Evolutionary conservation across 2,797 vertebrate species (phyloP).

Genomic region (Anniella stebbinsi): DNA sequence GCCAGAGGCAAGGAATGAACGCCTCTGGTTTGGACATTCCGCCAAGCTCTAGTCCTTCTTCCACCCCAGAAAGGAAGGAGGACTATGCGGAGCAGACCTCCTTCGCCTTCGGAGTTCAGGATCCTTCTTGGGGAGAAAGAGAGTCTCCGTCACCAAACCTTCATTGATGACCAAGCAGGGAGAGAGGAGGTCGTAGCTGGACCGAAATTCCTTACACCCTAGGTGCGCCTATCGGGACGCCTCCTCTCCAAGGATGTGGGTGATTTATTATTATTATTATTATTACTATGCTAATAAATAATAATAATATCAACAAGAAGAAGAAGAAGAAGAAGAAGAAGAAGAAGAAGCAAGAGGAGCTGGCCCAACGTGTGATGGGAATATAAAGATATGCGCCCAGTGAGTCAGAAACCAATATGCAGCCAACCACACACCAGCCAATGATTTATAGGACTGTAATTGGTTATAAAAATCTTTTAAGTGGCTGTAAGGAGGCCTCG

Average conservation of each 20-base stretch:
- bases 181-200: too few relatives aligned
- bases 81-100: too few relatives aligned
- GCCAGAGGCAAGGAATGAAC: too few relatives aligned
- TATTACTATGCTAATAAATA: too few relatives aligned
- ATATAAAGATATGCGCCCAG: slow-evolving; percentile 59
- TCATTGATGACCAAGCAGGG: slow-evolving; percentile 50
- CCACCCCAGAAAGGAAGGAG: too few relatives aligned
- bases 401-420: slow-evolving; percentile 71
- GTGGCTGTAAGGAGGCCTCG: slow-evolving; percentile 66
- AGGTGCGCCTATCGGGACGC: too few relatives aligned
- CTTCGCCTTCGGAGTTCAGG: neutral
- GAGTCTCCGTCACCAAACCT: slow-evolving; percentile 45
- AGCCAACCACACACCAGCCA: slow-evolving; percentile 64
- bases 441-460: slow-evolving; percentile 80
- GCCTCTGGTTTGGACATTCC: too few relatives aligned
- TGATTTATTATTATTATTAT: too few relatives aligned
- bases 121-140: slow-evolving; percentile 28
- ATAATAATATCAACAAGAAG: too few relatives aligned
- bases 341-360: neutral
- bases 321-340: too few relatives aligned
- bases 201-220: too few relatives aligned
- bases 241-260: neutral
- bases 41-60: too few relatives aligned
- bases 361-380: neutral
- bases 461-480: slow-evolving; percentile 79